Evolutionary conservation across 2,797 vertebrate genomes (phyloP).

Genomic region (Tadarida brasiliensis): DNA sequence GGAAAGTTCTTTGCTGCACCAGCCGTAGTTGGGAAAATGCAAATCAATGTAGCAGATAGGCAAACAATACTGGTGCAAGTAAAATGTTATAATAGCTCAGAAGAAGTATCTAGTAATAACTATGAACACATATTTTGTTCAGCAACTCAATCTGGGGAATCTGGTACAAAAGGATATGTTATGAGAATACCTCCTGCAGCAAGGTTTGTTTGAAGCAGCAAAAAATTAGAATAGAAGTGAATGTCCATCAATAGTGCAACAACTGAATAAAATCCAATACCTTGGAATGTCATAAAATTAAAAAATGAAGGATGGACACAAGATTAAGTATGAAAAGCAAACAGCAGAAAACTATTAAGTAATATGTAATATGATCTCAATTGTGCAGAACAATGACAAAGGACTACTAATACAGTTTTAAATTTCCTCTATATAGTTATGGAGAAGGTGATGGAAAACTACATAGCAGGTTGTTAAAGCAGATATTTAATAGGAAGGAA

Average conservation of each 20-base stretch:
- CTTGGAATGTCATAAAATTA: background rate
- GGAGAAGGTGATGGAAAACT: background rate
- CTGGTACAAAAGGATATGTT: background rate
- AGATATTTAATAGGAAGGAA: background rate
- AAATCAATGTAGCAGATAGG: background rate
- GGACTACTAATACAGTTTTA: background rate
- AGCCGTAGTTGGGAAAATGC: background rate
- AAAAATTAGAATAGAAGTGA: background rate
- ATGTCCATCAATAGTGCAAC: background rate
- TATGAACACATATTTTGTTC: background rate
- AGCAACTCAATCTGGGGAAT: background rate
- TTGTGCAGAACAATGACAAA: background rate
- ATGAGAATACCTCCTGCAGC: background rate
- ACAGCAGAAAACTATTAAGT: background rate
- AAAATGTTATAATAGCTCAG: background rate
- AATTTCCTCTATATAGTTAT: background rate
- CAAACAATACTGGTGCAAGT: background rate
- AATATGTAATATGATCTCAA: background rate
- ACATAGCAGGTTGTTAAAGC: background rate
- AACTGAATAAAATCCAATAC: background rate
- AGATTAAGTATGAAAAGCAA: background rate
- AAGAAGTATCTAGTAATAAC: background rate
- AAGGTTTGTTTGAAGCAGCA: background rate
- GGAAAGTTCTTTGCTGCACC: background rate
- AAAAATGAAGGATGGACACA: background rate